A percentile compares a stretch with the other conserved stretches of the same genome.
Evolutionary conservation across 2,113 vertebrate genomes (phyloP).

Genomic region (Microtus oregoni): DNA sequence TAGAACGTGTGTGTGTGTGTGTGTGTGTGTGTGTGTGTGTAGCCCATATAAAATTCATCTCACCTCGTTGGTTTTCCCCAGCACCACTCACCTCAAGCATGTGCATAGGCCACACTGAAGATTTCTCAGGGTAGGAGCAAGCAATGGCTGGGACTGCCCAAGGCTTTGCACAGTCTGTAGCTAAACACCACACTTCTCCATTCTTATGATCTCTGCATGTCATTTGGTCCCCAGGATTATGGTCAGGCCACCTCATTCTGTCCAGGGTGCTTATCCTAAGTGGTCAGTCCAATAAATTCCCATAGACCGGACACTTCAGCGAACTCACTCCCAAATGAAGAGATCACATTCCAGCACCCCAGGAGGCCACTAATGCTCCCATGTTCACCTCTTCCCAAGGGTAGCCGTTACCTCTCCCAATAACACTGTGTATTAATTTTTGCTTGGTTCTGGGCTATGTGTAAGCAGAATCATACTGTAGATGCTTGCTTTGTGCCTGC

Average conservation of each 20-base stretch:
- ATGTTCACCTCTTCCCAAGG: background rate
- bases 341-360: background rate
- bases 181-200: background rate
- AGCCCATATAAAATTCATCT: background rate
- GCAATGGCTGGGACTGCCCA: background rate
- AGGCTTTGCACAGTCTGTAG: background rate
- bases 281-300: background rate
- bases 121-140: background rate
- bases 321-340: background rate
- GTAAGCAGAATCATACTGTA: background rate
- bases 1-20: background rate
- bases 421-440: background rate
- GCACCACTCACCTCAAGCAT: background rate
- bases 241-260: background rate
- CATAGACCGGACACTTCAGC: background rate
- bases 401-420: background rate
- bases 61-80: background rate
- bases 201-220: background rate
- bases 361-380: rapidly evolving
- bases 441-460: conserved; percentile 4
- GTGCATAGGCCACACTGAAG: background rate
- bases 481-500: background rate
- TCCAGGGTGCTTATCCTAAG: background rate
- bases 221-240: too few relatives aligned
- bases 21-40: background rate